phyloP scores from a whole-genome alignment of 2,113 vertebrate species.

The Edolisoma coerulescens region DNA sequence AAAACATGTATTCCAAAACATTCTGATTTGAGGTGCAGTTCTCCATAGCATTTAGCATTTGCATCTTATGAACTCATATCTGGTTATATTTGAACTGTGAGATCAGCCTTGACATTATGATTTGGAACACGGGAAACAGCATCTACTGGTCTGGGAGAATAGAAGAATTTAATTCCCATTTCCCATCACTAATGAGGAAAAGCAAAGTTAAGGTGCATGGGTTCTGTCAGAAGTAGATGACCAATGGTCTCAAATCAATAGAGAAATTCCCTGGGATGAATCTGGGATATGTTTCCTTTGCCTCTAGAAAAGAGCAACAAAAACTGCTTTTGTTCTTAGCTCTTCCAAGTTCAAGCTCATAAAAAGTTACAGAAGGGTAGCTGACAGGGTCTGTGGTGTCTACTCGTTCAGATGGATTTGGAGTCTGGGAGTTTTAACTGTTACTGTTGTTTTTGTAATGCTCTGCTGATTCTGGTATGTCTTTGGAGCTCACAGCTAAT shows the following conservation, averaged over 20 bases:
- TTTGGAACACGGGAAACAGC: neutral
- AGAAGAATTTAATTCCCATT: neutral
- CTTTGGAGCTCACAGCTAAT: neutral
- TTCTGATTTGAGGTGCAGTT: neutral
- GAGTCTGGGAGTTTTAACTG: neutral
- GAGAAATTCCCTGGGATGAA: neutral
- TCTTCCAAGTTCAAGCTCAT: neutral
- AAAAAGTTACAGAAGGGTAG: neutral
- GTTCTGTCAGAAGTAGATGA: neutral
- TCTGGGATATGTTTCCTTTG: neutral
- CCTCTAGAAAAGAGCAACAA: neutral
- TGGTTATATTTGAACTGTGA: neutral
- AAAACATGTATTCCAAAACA: neutral
- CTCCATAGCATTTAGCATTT: neutral
- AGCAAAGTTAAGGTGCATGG: neutral
- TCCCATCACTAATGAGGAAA: neutral
- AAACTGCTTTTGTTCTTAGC: neutral
- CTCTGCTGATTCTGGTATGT: neutral
- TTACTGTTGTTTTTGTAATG: neutral
- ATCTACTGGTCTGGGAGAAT: neutral
- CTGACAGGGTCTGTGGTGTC: neutral
- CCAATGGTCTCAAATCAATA: neutral
- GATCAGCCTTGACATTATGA: neutral
- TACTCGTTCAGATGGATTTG: rapidly evolving
- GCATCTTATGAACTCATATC: neutral